These are phyloP conservation scores for Orthonevra nobilis DNA, from an alignment of 2,888 invertebrate species.

Conservation along the genomic window DNA sequence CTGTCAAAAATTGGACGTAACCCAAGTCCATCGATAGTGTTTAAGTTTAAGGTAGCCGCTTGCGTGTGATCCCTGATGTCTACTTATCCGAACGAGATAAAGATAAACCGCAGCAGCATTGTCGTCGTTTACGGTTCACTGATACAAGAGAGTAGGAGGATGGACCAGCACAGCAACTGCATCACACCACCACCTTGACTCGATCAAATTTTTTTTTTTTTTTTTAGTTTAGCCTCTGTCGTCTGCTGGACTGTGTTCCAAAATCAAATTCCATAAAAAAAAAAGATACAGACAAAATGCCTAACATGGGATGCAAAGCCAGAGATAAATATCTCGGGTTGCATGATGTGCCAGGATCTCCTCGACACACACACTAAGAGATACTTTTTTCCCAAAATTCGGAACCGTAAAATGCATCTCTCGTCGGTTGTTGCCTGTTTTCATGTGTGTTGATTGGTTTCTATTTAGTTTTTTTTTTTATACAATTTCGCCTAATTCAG, in stretches of 20 bases:
- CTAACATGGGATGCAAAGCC: slow-evolving; percentile 19
- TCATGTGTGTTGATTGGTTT: background rate
- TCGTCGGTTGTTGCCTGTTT: background rate
- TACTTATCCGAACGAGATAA: slow-evolving; percentile 11
- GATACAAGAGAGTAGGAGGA: too few species aligned
- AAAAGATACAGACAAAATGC: background rate
- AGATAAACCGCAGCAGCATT: slow-evolving; percentile 23
- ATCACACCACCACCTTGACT: slow-evolving; percentile 4
- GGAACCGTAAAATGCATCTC: background rate
- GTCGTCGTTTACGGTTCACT: background rate
- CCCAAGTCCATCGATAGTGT: background rate
- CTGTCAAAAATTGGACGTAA: too few species aligned
- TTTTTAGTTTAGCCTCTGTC: background rate
- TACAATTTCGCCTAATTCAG: slow-evolving; percentile 1
- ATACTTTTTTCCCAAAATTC: too few species aligned
- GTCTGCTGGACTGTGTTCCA: background rate
- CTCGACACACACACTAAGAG: too few species aligned
- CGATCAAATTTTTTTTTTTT: slow-evolving; percentile 9
- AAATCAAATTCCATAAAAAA: background rate
- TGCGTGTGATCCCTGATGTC: slow-evolving; percentile 27
- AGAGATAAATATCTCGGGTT: slow-evolving; percentile 33
- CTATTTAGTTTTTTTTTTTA: slow-evolving; percentile 6
- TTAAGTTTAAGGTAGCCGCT: slow-evolving; percentile 16
- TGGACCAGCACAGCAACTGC: background rate
- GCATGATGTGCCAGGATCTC: slow-evolving; percentile 39